phyloP scores from a whole-genome alignment of 2,888 invertebrate genomes.

The Ptychoptera contaminata region DNA sequence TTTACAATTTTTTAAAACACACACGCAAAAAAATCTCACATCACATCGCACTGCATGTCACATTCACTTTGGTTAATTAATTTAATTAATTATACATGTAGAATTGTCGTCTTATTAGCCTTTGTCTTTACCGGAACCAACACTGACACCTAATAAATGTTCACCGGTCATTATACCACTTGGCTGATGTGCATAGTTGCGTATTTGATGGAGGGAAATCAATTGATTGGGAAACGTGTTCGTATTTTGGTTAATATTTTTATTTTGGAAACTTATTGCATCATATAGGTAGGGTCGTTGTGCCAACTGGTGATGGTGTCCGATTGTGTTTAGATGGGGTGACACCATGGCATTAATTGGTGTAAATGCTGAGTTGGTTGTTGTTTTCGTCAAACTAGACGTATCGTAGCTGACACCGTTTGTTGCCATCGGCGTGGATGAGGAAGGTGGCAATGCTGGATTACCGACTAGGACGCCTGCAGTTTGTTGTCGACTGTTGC shows the following conservation, averaged over 20 bases:
- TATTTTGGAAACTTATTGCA: slow-evolving; percentile 67
- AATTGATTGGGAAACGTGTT: slow-evolving; percentile 78
- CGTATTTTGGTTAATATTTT: slow-evolving; percentile 36
- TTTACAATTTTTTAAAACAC: no score
- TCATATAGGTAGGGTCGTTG: slow-evolving; percentile 79
- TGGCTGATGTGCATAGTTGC: slow-evolving; percentile 90
- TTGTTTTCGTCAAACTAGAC: slow-evolving; percentile 14
- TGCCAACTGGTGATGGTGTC: slow-evolving; percentile 42
- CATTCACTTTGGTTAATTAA: no score
- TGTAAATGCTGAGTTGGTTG: slow-evolving; percentile 77
- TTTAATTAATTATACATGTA: no score
- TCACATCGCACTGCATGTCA: no score
- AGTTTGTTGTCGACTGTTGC: slow-evolving; percentile 14
- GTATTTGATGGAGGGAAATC: slow-evolving; percentile 89
- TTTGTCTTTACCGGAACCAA: slow-evolving; percentile 11
- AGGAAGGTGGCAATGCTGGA: slow-evolving; percentile 23
- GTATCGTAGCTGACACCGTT: slow-evolving; percentile 11
- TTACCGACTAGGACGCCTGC: slow-evolving; percentile 9
- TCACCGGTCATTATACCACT: slow-evolving; percentile 53
- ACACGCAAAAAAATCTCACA: no score
- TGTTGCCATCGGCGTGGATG: slow-evolving; percentile 11
- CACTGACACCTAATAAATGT: slow-evolving; percentile 38
- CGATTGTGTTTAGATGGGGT: slow-evolving; percentile 51
- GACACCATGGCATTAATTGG: slow-evolving; percentile 70
- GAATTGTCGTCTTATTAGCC: no score